Evolutionary conservation across 2,113 vertebrate species (phyloP), one percentile per base, ranked within the genome.

Genomic region (Ptychochromis oligacanthus): DNA sequence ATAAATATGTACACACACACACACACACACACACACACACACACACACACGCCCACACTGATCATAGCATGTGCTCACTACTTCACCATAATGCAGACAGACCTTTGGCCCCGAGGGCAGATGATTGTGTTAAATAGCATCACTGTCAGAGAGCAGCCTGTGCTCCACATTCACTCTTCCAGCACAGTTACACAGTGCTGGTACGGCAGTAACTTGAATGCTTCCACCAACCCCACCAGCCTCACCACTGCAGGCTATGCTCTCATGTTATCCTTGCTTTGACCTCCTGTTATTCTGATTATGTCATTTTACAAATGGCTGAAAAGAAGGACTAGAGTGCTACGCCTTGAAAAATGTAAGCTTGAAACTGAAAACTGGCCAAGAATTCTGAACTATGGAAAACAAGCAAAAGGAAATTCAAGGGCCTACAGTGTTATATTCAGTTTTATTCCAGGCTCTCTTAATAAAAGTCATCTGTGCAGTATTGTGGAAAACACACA

Each of bases 81-180:
- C 77, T 75, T 84, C 67, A 85, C 55, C 65, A 28, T 91, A 83
- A 93, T 89, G 58, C 20, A 59, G 70, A 79, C 80, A 61, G 90
- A 91, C 87, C 81, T 81, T 88, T 72, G 49, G 49, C 49, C 90
- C 83, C 1, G 74, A 75, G 72, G 92, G 77, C 31, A 72, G 64
- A 84, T 49, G 81, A 77, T 31, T 22, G 85, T 88, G 92, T 85
- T 90, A 75, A 88, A 89, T 26, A 90, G 82, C 87, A 89, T 91
- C 90, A 87, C 83, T 81, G 82, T 89, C 88, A 90, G 78, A 76
- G 24, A 26, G 56, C 87, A 81, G 77, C 12, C 31, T 57, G 64
- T 1, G 8, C 56, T 76, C n/a, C 31, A 28, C 74, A 3, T 54
- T 77, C 46, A 46, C 83, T 54, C 38, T 26, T 57, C 46, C 54